These are phyloP conservation scores for Drosophila leonis DNA, from an alignment of 2,888 invertebrate species.

Conservation along the genomic window DNA sequence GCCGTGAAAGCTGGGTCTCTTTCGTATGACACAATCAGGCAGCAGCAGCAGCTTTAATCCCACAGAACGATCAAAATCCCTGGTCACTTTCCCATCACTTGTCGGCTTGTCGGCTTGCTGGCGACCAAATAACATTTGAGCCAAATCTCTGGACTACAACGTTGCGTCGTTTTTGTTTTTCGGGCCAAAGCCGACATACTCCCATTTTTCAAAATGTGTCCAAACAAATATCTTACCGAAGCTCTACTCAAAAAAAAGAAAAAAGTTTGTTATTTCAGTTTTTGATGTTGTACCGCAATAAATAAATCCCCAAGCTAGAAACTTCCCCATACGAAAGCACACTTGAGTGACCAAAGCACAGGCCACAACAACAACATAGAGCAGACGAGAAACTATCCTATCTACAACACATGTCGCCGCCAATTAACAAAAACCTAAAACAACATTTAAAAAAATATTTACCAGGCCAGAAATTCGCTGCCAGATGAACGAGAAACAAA, in stretches of 20 bases:
- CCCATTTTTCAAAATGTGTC: slow-evolving; percentile 47
- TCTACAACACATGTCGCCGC: slow-evolving; percentile 81
- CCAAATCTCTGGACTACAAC: slow-evolving; percentile 35
- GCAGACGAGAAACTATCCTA: slow-evolving; percentile 44
- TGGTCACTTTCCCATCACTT: slow-evolving; percentile 72
- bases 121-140: slow-evolving; percentile 25
- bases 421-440: slow-evolving; percentile 77
- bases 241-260: slow-evolving; percentile 19
- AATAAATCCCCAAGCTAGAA: slow-evolving; percentile 71
- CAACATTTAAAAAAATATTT: slow-evolving; percentile 71
- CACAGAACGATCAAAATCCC: slow-evolving; percentile 14
- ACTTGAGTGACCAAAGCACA: slow-evolving; percentile 39
- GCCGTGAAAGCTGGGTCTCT: slow-evolving; percentile 26
- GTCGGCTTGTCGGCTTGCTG: slow-evolving; percentile 61
- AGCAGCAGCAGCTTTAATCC: slow-evolving; percentile 49
- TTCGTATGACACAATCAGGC: slow-evolving; percentile 52
- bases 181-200: slow-evolving; percentile 57
- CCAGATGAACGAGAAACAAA: slow-evolving; percentile 45
- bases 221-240: slow-evolving; percentile 38
- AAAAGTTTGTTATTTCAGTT: slow-evolving; percentile 22
- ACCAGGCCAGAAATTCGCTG: slow-evolving; percentile 49
- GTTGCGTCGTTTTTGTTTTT: slow-evolving; percentile 20
- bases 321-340: slow-evolving; percentile 72
- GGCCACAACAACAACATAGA: slow-evolving; percentile 20
- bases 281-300: slow-evolving; percentile 71